Base-by-base conservation (phyloP, 2,113 vertebrate species). In the Cheilinus undulatus region DNA sequence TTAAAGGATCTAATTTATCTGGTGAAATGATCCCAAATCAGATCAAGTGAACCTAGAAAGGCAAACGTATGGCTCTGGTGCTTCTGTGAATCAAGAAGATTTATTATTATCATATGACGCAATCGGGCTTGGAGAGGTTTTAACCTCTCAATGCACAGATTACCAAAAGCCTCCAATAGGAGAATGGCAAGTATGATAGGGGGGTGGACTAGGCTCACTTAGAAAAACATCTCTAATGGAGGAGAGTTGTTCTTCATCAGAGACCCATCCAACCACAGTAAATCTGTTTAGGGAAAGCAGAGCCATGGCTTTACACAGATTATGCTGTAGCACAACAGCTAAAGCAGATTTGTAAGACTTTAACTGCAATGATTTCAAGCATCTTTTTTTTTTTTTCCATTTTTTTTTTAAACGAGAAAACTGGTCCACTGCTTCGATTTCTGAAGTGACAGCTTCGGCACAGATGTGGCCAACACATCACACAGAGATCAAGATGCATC, bases 281-380 rank as follows among this genome's bases (percentile, higher is more conserved):
- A 88, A 90, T 82, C 88, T 87, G 73, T 88, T 91, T 74, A 82
- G 82, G 68, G 76, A 74, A 78, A 73, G 73, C 79, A 80, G 74
- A 87, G 75, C 82, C 73, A 59, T 75, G 78, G 89, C 82, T 92
- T 85, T 89, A 75, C 62, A 56, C 89, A 88, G 89, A 91, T 92
- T 91, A 92, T 40, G n/a, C 52, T 67, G 63, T n/a, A 73, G 78
- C 88, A 80, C 76, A 88, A 75, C 80, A 77, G 76, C 88, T 88
- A 86, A 90, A 90, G 86, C 86, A 88, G 86, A 91, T 91, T 88
- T 88, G 72, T 73, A 82, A 80, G 85, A 88, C 73, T 88, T 86
- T 77, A 83, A 73, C 65, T 28, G 70, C 58, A 78, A 71, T 64
- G 46, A 70, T 82, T 86, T 75, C 75, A 83, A 84, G 72, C 79